Base-by-base conservation (phyloP, 2,797 vertebrate genomes). In the Parotocinclus haroldoi region DNA sequence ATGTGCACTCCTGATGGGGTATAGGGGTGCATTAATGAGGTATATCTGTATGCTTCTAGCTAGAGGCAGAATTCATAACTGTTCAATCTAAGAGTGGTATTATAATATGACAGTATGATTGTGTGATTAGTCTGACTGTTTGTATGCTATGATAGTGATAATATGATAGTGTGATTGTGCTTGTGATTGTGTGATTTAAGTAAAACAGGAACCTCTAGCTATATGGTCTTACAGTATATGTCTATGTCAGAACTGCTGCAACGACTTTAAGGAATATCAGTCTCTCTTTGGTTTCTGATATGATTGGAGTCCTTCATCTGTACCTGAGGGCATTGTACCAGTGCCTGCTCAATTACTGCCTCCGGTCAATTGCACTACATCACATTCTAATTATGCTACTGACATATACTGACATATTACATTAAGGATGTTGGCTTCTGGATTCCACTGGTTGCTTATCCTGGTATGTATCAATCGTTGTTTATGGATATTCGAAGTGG, bases 311-410 rank as follows among this genome's bases (percentile, higher is more conserved):
- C 27, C 2, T 54, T 27, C 46, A 9, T 10, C 44, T 59, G 13
- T 48, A 54, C 71, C 75, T 37, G 13, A 49, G 59, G 68, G 42
- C 58, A 62, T 58, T 68, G 18, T 45, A 57, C 56, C 58, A 17
- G 19, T 50, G 40, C 37, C 46, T 52, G 49, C 59, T 63, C 72
- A 74, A 79, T 79, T 76, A 64, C 58, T 45, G 10, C 64, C 50
- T 65, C 65, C 66, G 57, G 27, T 49, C 63, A 50, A 55, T 60
- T 49, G 58, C 39, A 48, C 46, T 38, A 40, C 37, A 12, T 17
- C 40, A 45, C 14, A 10, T 58, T 68, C 46, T 72, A 42, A 59
- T 75, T 37, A 45, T n/a, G n/a, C n/a, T n/a, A n/a, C n/a, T n/a
- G 54, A 72, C 48, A n/a, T n/a, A n/a, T 70, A 51, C 46, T 60